Conservation (phyloP, 2,113 vertebrate species). For the Vidua macroura region DNA sequence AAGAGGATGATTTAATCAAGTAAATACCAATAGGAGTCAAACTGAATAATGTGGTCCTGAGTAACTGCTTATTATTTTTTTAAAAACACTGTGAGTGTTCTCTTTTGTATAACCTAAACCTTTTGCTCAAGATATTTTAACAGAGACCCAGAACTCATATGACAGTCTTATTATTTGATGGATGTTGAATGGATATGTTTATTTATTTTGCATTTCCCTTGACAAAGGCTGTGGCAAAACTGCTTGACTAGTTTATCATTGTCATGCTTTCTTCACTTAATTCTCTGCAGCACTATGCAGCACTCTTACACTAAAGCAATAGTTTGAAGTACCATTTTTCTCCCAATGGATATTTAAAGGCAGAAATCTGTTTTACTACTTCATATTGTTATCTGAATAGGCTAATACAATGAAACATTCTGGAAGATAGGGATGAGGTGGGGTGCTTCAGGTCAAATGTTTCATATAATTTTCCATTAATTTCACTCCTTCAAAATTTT, state of each 20-base stretch:
- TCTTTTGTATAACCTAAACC: background rate
- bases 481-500: background rate
- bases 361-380: background rate
- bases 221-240: background rate
- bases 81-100: rapidly evolving
- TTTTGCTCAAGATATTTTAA: background rate
- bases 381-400: background rate
- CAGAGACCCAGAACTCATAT: background rate
- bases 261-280: background rate
- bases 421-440: background rate
- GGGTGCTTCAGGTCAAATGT: background rate
- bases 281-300: background rate
- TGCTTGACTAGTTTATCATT: background rate
- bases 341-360: background rate
- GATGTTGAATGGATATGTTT: background rate
- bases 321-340: background rate
- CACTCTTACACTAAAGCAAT: background rate
- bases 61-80: background rate
- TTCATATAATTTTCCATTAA: background rate
- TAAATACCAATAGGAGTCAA: background rate
- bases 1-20: background rate
- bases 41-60: background rate
- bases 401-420: background rate
- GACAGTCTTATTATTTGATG: background rate
- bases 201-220: slow-evolving; percentile 22